Evolutionary conservation across 2,888 invertebrate genomes (phyloP), one percentile per base, ranked within the genome.

Genomic region (Nezara viridula): DNA sequence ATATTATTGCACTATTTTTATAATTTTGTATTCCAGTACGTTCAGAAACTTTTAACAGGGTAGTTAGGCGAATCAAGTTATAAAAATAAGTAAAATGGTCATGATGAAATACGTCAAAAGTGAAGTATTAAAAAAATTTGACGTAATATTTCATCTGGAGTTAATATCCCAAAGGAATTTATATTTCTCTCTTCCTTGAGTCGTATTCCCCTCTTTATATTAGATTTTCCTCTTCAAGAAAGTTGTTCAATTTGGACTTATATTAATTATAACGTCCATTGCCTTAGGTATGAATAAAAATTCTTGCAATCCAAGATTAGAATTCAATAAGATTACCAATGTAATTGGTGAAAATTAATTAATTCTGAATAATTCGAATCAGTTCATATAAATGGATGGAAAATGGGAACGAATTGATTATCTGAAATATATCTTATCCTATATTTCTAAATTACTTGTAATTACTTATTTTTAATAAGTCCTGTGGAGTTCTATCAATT

Each of bases 121-220:
- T 66, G 0, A 66, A 32, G 5, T 27, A 27, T 27, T 37, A 73
- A 32, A 21, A 37, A 32, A 73, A 19, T 32, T 37, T 37, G 32
- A 73, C 66, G 66, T 37, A 73, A 73, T 73, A 73, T 73, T 73
- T 73, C 66, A 73, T 32, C 66, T 73, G 32, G 66, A 73, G 66
- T 37, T 73, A 73, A 73, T 73, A 73, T 73, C 66, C 19, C 32
- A 73, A 73, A 73, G 66, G 66, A 73, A 73, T 73, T 73, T 73
- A 16, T 73, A 73, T 37, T 73, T 21, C 32, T 73, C 66, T 73
- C 66, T 73, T 73, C 32, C 37, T 32, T 73, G 19, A 19, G 21
- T 7, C 27, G 19, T 37, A 19, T 73, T 37, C 37, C 37, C 37
- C 6, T 27, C 27, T 27, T 60, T 60, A 73, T 73, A 73, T 73